Evolutionary conservation across 2,113 vertebrate genomes (phyloP).

Genomic region (Chamaetylas fuelleborni): DNA sequence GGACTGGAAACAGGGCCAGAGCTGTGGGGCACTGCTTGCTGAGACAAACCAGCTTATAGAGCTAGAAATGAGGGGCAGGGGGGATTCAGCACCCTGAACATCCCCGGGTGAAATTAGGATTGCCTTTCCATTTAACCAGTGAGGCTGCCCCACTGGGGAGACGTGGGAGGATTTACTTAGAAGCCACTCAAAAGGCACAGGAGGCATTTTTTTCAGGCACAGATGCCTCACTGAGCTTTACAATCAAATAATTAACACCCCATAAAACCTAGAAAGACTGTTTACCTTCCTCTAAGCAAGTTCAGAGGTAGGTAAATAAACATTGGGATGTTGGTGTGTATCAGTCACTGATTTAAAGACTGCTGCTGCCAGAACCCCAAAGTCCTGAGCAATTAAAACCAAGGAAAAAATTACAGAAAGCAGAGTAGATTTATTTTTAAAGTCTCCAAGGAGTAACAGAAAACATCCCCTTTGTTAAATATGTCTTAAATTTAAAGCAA

Average conservation of each 20-base stretch:
- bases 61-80: neutral
- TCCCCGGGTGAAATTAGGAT: neutral
- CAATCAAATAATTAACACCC: neutral
- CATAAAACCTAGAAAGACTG: neutral
- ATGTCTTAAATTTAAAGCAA: slow-evolving; percentile 1
- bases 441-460: neutral
- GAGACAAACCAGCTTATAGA: neutral
- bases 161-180: neutral
- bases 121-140: neutral
- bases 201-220: neutral
- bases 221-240: neutral
- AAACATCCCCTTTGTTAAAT: neutral
- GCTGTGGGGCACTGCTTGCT: neutral
- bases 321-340: neutral
- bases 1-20: too few relatives aligned
- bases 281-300: neutral
- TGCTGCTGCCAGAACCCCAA: neutral
- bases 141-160: neutral
- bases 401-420: neutral
- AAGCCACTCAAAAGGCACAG: neutral
- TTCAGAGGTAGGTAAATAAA: neutral
- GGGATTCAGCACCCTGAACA: neutral
- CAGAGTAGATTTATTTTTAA: neutral
- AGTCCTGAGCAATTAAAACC: neutral
- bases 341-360: neutral